Conservation (phyloP, 2,797 vertebrate genomes). For the Tympanoctomys barrerae region DNA sequence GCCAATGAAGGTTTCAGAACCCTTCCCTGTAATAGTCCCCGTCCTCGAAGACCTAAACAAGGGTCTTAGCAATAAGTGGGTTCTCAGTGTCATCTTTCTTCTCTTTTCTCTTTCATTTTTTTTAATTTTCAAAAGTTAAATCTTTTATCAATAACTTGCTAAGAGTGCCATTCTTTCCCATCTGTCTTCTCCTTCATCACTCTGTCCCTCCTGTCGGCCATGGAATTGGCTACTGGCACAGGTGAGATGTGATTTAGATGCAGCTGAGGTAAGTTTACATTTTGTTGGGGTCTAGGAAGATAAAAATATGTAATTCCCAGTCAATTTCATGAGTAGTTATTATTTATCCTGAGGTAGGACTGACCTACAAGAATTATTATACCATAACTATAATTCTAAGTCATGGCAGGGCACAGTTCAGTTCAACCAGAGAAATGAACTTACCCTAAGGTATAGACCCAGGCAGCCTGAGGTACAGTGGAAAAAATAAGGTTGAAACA, state of each 20-base stretch:
- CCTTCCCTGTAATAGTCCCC: background rate
- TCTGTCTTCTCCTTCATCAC: background rate
- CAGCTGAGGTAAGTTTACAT: background rate
- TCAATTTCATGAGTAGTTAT: background rate
- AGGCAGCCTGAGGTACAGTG: background rate
- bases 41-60: background rate
- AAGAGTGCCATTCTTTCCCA: background rate
- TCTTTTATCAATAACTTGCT: background rate
- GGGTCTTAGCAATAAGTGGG: background rate
- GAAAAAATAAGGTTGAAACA: background rate
- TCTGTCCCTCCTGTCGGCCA: background rate
- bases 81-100: background rate
- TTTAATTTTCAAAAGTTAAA: slow-evolving; percentile 24
- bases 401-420: background rate
- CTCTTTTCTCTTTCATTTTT: too few relatives aligned
- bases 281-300: background rate
- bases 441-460: background rate
- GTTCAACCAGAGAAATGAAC: background rate
- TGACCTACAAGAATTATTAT: background rate
- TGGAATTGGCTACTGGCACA: background rate
- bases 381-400: slow-evolving; percentile 13
- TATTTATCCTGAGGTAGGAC: background rate
- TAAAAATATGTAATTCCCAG: background rate
- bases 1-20: slow-evolving; percentile 29
- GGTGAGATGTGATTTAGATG: background rate